phyloP scores from a whole-genome alignment of 1,140 invertebrate genomes.

The Cydia splendana region DNA sequence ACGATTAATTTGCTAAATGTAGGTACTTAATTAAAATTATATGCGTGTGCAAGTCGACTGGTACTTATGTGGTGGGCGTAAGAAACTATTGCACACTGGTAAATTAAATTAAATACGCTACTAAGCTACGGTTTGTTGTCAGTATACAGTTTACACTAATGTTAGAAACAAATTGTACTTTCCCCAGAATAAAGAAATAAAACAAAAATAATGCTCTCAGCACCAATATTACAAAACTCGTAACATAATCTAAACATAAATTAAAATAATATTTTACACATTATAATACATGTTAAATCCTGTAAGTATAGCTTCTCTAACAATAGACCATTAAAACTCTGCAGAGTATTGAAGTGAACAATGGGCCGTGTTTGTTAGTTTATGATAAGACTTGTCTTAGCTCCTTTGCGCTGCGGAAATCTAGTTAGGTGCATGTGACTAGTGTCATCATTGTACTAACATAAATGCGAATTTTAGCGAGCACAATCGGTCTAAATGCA shows the following conservation, averaged over 20 bases:
- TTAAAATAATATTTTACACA: constrained; percentile 65
- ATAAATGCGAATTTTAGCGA: neutral
- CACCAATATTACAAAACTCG: constrained; percentile 58
- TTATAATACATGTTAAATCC: constrained; percentile 40
- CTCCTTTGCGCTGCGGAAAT: constrained; percentile 8
- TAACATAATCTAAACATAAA: constrained; percentile 54
- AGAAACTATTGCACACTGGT: constrained; percentile 26
- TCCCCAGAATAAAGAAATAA: constrained; percentile 45
- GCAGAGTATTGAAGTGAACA: constrained; percentile 1
- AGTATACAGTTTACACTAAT: constrained; percentile 28
- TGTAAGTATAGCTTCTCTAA: constrained; percentile 30
- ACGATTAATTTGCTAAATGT: constrained; percentile 16
- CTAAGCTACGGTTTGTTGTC: constrained; percentile 1
- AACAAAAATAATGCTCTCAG: constrained; percentile 62
- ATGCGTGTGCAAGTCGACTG: constrained; percentile 8
- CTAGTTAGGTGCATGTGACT: neutral
- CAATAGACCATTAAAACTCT: neutral
- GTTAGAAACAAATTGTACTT: constrained; percentile 31
- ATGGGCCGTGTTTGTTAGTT: neutral
- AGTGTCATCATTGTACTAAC: neutral
- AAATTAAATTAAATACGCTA: constrained; percentile 25
- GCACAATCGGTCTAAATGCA: neutral
- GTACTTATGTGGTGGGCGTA: neutral
- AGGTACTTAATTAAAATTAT: constrained; percentile 13
- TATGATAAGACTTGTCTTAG: neutral